Conservation (phyloP, 2,888 invertebrate genomes). For the Pristionchus mayeri region DNA sequence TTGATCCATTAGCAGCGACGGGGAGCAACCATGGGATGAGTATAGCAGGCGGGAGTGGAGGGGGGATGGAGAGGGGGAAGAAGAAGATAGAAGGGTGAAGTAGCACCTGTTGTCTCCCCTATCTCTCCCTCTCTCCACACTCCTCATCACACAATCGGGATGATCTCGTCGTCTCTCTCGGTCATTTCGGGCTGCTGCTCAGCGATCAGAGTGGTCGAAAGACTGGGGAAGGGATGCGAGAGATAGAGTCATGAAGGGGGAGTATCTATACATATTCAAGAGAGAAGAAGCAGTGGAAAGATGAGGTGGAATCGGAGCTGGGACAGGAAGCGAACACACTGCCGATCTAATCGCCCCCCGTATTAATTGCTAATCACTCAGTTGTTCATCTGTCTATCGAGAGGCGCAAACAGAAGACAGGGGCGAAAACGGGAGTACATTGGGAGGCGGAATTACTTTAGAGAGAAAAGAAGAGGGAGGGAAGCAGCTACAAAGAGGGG, state of each 20-base stretch:
- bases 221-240: background rate
- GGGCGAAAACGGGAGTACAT: slow-evolving; percentile 28
- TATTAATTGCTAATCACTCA: background rate
- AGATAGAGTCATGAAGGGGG: slow-evolving; percentile 41
- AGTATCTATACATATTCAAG: slow-evolving; percentile 41
- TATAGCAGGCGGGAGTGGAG: background rate
- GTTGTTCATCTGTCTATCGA: background rate
- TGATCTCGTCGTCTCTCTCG: slow-evolving; percentile 16
- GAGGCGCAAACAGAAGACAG: slow-evolving; percentile 39
- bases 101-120: slow-evolving; percentile 49
- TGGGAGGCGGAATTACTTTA: slow-evolving; percentile 32
- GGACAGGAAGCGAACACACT: background rate
- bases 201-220: slow-evolving; percentile 20
- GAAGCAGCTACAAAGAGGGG: slow-evolving; percentile 20
- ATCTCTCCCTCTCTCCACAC: slow-evolving; percentile 32
- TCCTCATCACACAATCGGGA: slow-evolving; percentile 38
- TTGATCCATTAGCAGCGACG: slow-evolving; percentile 30
- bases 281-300: background rate
- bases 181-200: slow-evolving; percentile 40
- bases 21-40: slow-evolving; percentile 10
- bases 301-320: slow-evolving; percentile 8
- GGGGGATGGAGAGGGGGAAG: background rate
- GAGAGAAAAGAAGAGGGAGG: slow-evolving; percentile 37
- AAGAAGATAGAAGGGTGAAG: slow-evolving; percentile 31
- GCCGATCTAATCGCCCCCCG: too few species aligned